Evolutionary conservation across 1,140 invertebrate species (phyloP), one percentile per base, ranked within the genome.

Genomic region (Lasaia peninsularis): DNA sequence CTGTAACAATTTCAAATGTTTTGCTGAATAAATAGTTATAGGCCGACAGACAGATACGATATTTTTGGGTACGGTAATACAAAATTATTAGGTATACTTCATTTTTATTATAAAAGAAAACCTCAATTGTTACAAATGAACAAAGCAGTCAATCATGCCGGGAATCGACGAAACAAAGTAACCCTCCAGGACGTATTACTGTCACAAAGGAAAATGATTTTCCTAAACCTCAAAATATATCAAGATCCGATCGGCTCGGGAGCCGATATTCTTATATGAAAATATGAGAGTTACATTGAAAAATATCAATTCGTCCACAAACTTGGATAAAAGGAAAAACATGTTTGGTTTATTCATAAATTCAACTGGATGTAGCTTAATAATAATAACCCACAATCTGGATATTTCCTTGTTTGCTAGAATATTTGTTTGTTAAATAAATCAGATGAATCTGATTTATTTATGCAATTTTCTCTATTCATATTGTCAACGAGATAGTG

Each of bases 131-230:
- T 28, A 59, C 50, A 56, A 56, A 60, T 60, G 59, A 56, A 28
- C 53, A 54, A 24, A 63, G 48, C 57, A 51, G 32, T 63, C 62
- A 63, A 63, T 63, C 62, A 58, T 20, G 57, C 24, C 35, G 50
- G 54, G 50, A 52, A 53, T 52, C 57, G 40, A 48, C 40, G 61
- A 64, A 64, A 64, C 62, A 64, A 63, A 60, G 58, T 64, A 64
- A 56, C 62, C 58, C 62, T 53, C 62, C 48, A 52, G 62, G 58
- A 64, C 52, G 54, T 64, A 64, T 64, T 60, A 64, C 57, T 59
- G 62, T 64, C 62, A 64, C 62, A 64, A 64, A 64, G 58, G 50
- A 64, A 60, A 63, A 44, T 57, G 62, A 60, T 60, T 64, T 64
- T 49, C 57, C 44, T 52, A 60, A 64, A 64, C 62, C 62, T 56